Conservation (phyloP, 1,140 invertebrate species). For the Drosophila ercepeae region DNA sequence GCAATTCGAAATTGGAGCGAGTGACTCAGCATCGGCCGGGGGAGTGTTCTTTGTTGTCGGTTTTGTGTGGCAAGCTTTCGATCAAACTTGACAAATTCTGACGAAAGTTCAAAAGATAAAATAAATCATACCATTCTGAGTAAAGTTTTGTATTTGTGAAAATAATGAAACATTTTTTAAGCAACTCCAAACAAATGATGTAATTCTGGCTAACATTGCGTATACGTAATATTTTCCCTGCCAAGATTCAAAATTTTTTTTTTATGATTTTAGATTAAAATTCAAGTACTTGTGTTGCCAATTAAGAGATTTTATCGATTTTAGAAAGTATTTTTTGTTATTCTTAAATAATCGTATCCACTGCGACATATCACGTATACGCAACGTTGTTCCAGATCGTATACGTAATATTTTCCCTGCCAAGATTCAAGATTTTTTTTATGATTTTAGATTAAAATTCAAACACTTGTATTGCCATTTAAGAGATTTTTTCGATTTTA, state of each 20-base stretch:
- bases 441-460: no score
- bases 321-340: conserved; percentile 16
- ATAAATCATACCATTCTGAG: not conserved
- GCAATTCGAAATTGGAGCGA: conserved; percentile 37
- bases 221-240: not conserved
- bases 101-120: conserved; percentile 28
- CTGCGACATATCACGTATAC: conserved; percentile 73
- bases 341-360: conserved; percentile 19
- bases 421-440: no score
- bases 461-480: no score
- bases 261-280: no score
- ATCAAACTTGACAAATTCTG: conserved; percentile 24
- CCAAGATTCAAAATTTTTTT: no score
- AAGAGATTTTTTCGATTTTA: not conserved
- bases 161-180: no score
- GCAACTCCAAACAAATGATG: no score
- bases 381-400: conserved; percentile 38
- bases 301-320: not conserved
- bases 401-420: not conserved
- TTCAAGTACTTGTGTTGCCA: no score
- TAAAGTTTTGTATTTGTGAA: not conserved
- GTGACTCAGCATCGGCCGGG: conserved; percentile 28
- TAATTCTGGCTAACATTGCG: not conserved
- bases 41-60: conserved; percentile 33
- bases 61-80: conserved; percentile 21